Base-by-base conservation (phyloP, 2,797 vertebrate genomes). In the Delichon dasypus region DNA sequence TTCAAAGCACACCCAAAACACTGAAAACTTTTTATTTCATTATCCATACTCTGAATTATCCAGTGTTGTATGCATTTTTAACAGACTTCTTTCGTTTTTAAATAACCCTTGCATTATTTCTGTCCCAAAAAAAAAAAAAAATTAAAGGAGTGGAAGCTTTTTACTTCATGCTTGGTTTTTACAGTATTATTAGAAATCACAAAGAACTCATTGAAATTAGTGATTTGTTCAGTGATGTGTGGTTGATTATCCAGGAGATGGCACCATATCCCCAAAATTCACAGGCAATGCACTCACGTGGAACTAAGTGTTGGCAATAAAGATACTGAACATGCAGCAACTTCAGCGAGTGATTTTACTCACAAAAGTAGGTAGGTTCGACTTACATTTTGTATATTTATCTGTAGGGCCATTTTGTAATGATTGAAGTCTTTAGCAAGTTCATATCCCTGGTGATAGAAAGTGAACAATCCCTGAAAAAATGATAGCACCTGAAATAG, bases 351-450 rank as follows among this genome's bases (percentile, higher is more conserved):
- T 0, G 2, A 3, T 45, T 66, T 42, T 19, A 47, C 16, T 38
- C 4, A 60, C 16, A 48, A 58, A 58, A 30, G 32, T 13, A n/a
- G 26, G 32, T 13, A n/a, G 26, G 73, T 9, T 58, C 61, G 16
- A 95, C 98, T 99, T 98, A 99, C 99, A 97, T 99, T 99, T 95
- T 99, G 99, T 97, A 99, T 99, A 97, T 99, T 99, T 97, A 99
- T 99, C 97, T 99, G 99, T 48, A 99, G 97, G 27, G 97, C 98
- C 97, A 97, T 98, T 98, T 99, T 99, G 97, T 99, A 99, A 97
- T 99, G 99, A 96, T 98, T 99, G 96, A 99, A 99, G 97, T 99
- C 99, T 96, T 99, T 99, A 96, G 99, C 99, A 71, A 99, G 98
- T 96, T 99, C 99, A 87, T 98, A 99, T 42, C 99, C 99, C 92